A percentile compares a stretch with the other conserved stretches of the same genome.
phyloP scores from a whole-genome alignment of 2,113 vertebrate genomes.

The Ivindomyrus marchei region DNA sequence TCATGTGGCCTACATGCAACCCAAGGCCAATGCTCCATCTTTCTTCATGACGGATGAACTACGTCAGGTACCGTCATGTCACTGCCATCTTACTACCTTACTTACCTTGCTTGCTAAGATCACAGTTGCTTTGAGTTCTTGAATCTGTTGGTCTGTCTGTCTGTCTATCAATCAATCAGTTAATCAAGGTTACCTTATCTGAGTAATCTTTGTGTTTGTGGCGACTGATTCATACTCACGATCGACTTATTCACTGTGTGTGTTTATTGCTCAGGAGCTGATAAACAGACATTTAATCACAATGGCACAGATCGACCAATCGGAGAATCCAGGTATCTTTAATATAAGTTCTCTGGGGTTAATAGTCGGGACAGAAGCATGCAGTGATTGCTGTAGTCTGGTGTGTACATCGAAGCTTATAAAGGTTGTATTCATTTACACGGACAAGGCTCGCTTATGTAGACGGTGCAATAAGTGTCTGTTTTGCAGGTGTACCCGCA shows the following conservation, averaged over 20 bases:
- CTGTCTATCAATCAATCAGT: neutral
- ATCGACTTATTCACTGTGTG: constrained; percentile 9
- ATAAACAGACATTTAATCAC: constrained; percentile 98
- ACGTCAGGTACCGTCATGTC: constrained; percentile 72
- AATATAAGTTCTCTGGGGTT: neutral
- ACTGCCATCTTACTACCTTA: neutral
- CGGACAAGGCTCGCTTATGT: neutral
- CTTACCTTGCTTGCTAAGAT: neutral
- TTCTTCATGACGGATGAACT: constrained; percentile 99
- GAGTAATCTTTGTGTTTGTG: neutral
- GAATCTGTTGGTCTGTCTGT: neutral
- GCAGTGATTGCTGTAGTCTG: neutral
- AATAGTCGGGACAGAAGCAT: neutral
- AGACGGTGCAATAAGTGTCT: neutral
- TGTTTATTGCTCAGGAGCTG: constrained; percentile 73
- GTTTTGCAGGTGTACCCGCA: constrained; percentile 75
- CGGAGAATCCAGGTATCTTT: constrained; percentile 85
- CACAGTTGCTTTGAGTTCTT: neutral
- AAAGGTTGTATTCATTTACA: neutral
- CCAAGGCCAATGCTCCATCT: constrained; percentile 97
- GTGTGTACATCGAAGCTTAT: neutral
- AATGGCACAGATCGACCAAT: constrained; percentile 98
- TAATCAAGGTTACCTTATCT: neutral
- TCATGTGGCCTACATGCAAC: constrained; percentile 98
- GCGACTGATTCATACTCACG: neutral